phyloP scores from a whole-genome alignment of 1,140 invertebrate species.

The Pseudomyrmex flavicornis region DNA sequence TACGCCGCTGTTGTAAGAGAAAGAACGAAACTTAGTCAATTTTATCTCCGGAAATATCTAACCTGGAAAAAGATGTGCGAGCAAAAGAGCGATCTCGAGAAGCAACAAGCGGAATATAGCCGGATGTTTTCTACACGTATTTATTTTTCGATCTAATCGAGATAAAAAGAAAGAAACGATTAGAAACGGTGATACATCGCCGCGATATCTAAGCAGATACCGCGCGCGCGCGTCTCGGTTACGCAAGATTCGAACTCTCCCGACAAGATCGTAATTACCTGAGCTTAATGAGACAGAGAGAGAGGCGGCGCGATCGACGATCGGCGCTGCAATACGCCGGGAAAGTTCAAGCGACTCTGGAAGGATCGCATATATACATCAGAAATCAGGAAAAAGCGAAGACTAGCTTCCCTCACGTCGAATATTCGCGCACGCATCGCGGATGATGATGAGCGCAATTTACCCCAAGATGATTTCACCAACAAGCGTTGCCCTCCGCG shows the following conservation, averaged over 20 bases:
- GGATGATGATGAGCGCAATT: constrained; percentile 61
- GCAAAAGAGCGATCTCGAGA: constrained; percentile 18
- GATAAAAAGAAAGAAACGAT: constrained; percentile 56
- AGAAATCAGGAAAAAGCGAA: constrained; percentile 27
- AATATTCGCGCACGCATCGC: constrained; percentile 25
- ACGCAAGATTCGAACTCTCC: constrained; percentile 56
- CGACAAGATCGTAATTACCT: constrained; percentile 68
- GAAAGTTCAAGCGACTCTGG: background rate
- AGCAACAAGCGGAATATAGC: background rate
- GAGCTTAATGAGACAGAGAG: constrained; percentile 60
- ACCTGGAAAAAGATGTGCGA: background rate
- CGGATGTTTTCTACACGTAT: constrained; percentile 60
- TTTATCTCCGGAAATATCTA: constrained; percentile 2
- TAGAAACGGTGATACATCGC: constrained; percentile 73
- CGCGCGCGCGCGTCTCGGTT: constrained; percentile 37
- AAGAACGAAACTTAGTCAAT: constrained; percentile 12
- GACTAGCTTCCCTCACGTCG: background rate
- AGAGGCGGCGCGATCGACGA: constrained; percentile 51
- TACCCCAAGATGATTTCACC: constrained; percentile 55
- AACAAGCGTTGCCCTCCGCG: background rate
- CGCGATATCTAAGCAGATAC: constrained; percentile 56
- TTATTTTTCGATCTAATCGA: constrained; percentile 62
- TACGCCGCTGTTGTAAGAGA: background rate
- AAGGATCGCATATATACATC: background rate
- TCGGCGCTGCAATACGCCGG: constrained; percentile 53